Evolutionary conservation across 2,113 vertebrate species (phyloP), one percentile per base, ranked within the genome.

Genomic region (Genyomyrus donnyi): DNA sequence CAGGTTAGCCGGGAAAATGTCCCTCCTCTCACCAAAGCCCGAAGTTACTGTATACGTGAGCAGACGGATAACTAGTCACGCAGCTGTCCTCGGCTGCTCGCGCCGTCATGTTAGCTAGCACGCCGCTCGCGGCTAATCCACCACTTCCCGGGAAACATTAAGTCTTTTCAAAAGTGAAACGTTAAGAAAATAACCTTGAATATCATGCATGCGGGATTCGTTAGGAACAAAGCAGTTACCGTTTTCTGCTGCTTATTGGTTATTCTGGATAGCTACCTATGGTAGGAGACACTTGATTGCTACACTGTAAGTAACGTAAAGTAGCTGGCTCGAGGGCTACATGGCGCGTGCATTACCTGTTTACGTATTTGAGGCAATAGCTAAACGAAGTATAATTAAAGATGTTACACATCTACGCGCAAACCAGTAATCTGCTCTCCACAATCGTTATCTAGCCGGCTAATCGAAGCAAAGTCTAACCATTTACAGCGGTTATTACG

Each of bases 291-390:
- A n/a, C 27, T 24, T 92, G 94, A 95, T 62, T 89, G 90, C 45
- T 89, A n/a, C n/a, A n/a, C n/a, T n/a, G n/a, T n/a, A 92, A 77
- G 94, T 93, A 93, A 93, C 89, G 91, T 70, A 19, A 0, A 48
- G 9, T 83, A 74, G 86, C 90, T 52, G 50, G 48, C 35, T 24
- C 27, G 45, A 5, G 1, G 93, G 93, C 91, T 83, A 93, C 91
- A 88, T 42, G 88, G 85, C 90, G 24, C 21, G 8, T 50, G 70
- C 31, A 24, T 84, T 52, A 42, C 21, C 15, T 83, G 15, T 83
- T 42, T 45, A 83, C 35, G 62, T 70, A 70, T 31, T 21, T 1
- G 35, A 31, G 9, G 39, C 27, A 24, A 85, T 6, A 31, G 27
- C 45, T 31, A 45, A 70, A 66, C 15, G 2, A 56, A 50, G 50